Evolutionary conservation across 1,140 invertebrate species (phyloP).

Genomic region (Atta texana): DNA sequence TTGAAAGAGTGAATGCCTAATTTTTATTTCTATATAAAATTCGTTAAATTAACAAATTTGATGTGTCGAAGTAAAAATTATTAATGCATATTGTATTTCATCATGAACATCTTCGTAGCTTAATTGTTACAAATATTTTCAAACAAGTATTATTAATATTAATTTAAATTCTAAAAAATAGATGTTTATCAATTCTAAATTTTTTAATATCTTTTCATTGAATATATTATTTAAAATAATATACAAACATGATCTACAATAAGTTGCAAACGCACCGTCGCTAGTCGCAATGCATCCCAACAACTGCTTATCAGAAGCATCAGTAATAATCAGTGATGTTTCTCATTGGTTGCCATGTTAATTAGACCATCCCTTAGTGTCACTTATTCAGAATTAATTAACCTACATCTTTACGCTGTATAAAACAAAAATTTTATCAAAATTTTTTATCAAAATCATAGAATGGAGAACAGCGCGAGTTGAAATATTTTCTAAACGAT

Average conservation of each 20-base stretch:
- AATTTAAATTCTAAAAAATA: neutral
- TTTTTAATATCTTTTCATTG: neutral
- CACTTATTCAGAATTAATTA: neutral
- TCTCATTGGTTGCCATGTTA: too few species aligned
- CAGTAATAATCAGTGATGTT: too few species aligned
- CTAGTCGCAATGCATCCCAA: too few species aligned
- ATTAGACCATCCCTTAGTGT: neutral
- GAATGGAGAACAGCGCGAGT: neutral
- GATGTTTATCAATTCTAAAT: neutral
- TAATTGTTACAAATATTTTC: neutral
- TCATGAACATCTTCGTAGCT: neutral
- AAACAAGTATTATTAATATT: neutral
- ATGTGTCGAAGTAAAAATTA: neutral
- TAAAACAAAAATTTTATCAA: neutral
- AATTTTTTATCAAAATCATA: conserved; percentile 7
- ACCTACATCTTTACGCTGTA: neutral
- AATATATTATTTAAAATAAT: neutral
- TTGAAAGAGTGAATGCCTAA: neutral
- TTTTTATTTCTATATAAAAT: neutral
- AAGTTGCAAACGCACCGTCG: too few species aligned
- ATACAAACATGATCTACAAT: neutral
- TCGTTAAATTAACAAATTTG: neutral
- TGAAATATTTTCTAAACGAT: conserved; percentile 1
- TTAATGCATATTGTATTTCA: neutral
- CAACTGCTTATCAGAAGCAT: too few species aligned